A percentile compares a stretch with the other conserved stretches of the same genome.
These are phyloP conservation scores for Marcusenius ussheri DNA, from an alignment of 2,113 vertebrate species.

Conservation along the genomic window DNA sequence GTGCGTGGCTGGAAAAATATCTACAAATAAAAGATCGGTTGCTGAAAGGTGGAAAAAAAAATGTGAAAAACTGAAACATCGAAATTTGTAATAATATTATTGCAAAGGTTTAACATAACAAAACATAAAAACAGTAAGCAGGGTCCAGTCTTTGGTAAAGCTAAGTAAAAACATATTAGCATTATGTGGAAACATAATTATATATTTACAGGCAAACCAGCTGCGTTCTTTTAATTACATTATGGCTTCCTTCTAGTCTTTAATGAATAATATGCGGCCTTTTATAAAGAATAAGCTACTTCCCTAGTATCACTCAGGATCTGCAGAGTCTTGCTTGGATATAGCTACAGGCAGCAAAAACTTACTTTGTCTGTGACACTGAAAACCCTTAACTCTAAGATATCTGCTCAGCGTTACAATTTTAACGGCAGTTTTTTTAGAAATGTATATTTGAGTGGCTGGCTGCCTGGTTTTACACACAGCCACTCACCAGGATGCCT, in stretches of 20 bases:
- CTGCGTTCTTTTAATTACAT: slow-evolving; percentile 5
- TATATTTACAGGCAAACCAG: background rate
- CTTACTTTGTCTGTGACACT: background rate
- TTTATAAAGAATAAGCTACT: background rate
- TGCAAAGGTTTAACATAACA: slow-evolving; percentile 12
- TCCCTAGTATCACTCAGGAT: background rate
- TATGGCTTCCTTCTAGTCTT: slow-evolving; percentile 10
- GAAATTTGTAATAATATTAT: slow-evolving; percentile 15
- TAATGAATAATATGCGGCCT: background rate
- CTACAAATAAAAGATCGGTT: background rate
- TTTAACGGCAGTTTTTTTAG: background rate
- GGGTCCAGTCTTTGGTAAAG: background rate
- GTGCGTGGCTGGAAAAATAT: background rate
- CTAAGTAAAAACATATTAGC: slow-evolving; percentile 4
- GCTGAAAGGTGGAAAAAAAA: background rate
- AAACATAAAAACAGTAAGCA: slow-evolving; percentile 1
- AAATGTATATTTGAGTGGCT: background rate
- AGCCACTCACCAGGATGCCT: background rate
- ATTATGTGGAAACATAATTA: slow-evolving; percentile 3
- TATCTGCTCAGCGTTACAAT: background rate
- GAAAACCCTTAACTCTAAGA: background rate
- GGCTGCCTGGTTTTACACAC: background rate
- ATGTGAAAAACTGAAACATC: background rate
- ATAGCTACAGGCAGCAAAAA: background rate
- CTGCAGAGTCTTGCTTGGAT: background rate